These are phyloP conservation scores for Lamproptera curius DNA, from an alignment of 2,888 invertebrate species.

Conservation along the genomic window DNA sequence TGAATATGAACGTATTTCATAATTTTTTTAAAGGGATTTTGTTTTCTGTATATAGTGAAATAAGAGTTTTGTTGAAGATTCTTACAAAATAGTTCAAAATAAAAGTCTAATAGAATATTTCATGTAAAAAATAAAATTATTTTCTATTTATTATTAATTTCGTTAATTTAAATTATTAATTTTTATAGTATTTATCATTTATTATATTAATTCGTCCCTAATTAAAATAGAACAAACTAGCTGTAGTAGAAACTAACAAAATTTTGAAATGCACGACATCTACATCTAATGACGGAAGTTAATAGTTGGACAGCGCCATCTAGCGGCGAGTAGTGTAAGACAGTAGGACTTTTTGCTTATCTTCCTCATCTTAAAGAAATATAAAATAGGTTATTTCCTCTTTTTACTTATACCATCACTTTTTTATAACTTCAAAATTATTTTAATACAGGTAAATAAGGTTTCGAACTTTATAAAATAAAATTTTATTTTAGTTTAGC, in stretches of 20 bases:
- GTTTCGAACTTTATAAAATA: too few relatives aligned
- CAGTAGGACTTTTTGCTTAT: not conserved
- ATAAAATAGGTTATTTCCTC: not conserved
- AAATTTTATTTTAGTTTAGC: slow-evolving; percentile 24
- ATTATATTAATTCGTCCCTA: not conserved
- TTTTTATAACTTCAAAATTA: too few relatives aligned
- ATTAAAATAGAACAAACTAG: not conserved
- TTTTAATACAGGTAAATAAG: too few relatives aligned
- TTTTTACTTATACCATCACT: not conserved
- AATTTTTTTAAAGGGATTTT: too few relatives aligned
- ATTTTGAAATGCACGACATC: not conserved
- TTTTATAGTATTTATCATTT: not conserved
- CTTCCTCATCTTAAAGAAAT: not conserved
- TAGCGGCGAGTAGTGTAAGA: not conserved
- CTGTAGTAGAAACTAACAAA: not conserved
- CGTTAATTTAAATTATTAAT: not conserved
- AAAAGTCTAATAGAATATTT: too few relatives aligned
- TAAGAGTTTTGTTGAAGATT: too few relatives aligned
- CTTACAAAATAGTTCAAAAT: too few relatives aligned
- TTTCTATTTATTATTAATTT: not conserved
- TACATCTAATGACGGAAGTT: too few relatives aligned
- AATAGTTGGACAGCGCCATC: too few relatives aligned
- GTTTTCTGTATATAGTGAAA: too few relatives aligned
- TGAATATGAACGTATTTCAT: too few relatives aligned
- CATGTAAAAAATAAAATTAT: not conserved